Base-by-base conservation (phyloP, 2,888 invertebrate species). In the Podabrus alpinus region DNA sequence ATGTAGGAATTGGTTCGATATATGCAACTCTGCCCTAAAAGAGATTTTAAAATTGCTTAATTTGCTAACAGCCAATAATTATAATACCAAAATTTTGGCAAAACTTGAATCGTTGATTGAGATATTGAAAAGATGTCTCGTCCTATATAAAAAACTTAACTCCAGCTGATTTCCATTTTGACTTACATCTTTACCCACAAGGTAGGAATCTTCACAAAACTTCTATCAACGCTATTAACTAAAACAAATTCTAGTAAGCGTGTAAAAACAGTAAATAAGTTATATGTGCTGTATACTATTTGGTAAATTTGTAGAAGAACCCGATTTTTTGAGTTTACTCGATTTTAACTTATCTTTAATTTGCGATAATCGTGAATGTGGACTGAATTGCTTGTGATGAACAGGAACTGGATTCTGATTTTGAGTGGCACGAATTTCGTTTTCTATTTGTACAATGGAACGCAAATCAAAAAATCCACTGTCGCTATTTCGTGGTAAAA, bases 401-500 rank as follows among this genome's bases (percentile, higher is more conserved):
- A 77, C 71, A 19, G 77, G 77, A 15, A 72, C 77, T 13, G 68
- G 69, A 16, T 62, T 19, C 5, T 69, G 73, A 17, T 13, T 15
- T 10, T 15, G 21, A 15, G 21, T 59, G 9, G 17, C 24, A 59
- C 74, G 71, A 3, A 72, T 66, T 24, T 84, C 84, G n/a, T 84
- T 85, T 77, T 87, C 86, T 21, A 87, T 83, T 78, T 87, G 87
- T 25, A 88, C 88, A n/a, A 88, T 85, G 0, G 87, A 86, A 73
- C 85, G 83, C 71, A 88, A 80, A 79, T 88, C 87, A 72, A 83
- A 77, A 17, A 62, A 86, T n/a, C 80, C 81, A 45, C 82, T 83
- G 21, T 81, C 81, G 19, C 81, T 80, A 3, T 77, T 77, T 16
- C 82, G 81, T 67, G 85, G 83, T 59, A 75, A 15, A 17, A 83